Base-by-base conservation (phyloP, 2,113 vertebrate genomes). In the Echinops telfairi region DNA sequence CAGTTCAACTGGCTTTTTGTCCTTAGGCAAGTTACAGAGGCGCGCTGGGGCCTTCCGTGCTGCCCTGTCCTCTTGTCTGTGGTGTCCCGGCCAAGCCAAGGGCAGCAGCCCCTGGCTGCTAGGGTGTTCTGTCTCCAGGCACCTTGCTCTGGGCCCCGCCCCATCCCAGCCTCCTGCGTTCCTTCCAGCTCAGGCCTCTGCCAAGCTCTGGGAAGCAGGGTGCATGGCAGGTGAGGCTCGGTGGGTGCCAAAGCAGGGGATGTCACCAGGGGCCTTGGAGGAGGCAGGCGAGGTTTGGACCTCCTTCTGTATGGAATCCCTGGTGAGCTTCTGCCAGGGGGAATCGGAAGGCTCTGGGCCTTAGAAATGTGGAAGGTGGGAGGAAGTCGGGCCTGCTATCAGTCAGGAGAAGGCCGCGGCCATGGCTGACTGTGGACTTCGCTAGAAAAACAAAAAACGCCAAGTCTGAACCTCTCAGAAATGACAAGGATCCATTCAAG, bases 381-480 rank as follows among this genome's bases (percentile, higher is more conserved):
- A 62, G 60, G 60, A 62, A 90, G 64, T 10, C 5, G 47, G 64
- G 38, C 57, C 43, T 77, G 22, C 8, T 14, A 10, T 53, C 47
- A 25, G 25, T 84, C 40, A 83, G 15, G 47, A 62, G 60, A 62
- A 22, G 60, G 23, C 6, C 23, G 6, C 2, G 23, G 60, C 60
- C 60, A 7, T 7, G 23, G 60, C 23, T 62, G 2, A 62, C 60
- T 62, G 60, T 3, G 5, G 60, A 62, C 60, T 77, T 60, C 47
- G 12, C 47, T 53, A 78, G 92, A 43, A 53, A 53, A 53, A 53
- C 47, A 88, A 90, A 86, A 86, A 60, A 33, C 38, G 40, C 23
- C 71, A 91, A 60, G 29, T 71, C 53, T 84, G n/a, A 73, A 31
- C 5, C 1, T 77, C 71, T 86, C 92, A 58, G 86, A 92, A 91